A percentile compares a stretch with the other conserved stretches of the same genome.
Evolutionary conservation across 1,140 invertebrate genomes (phyloP).

Genomic region (Gryon sp.): DNA sequence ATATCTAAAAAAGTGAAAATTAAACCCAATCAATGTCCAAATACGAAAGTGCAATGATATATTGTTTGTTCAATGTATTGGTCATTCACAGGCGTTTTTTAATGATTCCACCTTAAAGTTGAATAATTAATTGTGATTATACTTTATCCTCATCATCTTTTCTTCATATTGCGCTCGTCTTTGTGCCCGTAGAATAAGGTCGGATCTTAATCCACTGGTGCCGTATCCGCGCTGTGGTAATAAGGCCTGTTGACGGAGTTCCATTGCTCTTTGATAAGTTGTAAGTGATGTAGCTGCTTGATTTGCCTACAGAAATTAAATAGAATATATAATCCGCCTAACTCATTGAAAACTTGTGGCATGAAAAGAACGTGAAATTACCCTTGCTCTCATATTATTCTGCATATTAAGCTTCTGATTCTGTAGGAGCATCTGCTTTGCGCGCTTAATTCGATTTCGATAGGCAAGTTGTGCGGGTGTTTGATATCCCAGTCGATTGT

Average conservation of each 20-base stretch:
- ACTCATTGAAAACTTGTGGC: too few relatives aligned
- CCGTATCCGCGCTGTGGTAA: slow-evolving; percentile 70
- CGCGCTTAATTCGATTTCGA: slow-evolving; percentile 74
- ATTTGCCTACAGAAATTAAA: slow-evolving; percentile 58
- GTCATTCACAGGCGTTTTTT: too few relatives aligned
- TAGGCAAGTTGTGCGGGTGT: slow-evolving; percentile 76
- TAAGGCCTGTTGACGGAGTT: slow-evolving; percentile 70
- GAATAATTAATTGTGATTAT: too few relatives aligned
- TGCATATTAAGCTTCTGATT: slow-evolving; percentile 70
- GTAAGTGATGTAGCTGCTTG: slow-evolving; percentile 65
- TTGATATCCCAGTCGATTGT: slow-evolving; percentile 76
- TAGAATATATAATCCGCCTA: neutral
- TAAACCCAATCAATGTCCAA: too few relatives aligned
- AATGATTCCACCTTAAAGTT: too few relatives aligned
- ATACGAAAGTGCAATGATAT: too few relatives aligned
- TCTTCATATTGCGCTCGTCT: slow-evolving; percentile 74
- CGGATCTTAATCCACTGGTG: slow-evolving; percentile 72
- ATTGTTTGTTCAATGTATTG: too few relatives aligned
- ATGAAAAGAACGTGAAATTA: too few relatives aligned
- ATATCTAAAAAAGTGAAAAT: too few relatives aligned
- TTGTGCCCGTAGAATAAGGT: slow-evolving; percentile 75
- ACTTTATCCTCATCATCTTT: slow-evolving; percentile 76
- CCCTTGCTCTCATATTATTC: slow-evolving; percentile 70
- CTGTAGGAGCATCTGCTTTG: slow-evolving; percentile 72
- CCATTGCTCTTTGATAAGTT: slow-evolving; percentile 66